phyloP scores from a whole-genome alignment of 2,113 vertebrate species.

The Microcebus griseorufus region DNA sequence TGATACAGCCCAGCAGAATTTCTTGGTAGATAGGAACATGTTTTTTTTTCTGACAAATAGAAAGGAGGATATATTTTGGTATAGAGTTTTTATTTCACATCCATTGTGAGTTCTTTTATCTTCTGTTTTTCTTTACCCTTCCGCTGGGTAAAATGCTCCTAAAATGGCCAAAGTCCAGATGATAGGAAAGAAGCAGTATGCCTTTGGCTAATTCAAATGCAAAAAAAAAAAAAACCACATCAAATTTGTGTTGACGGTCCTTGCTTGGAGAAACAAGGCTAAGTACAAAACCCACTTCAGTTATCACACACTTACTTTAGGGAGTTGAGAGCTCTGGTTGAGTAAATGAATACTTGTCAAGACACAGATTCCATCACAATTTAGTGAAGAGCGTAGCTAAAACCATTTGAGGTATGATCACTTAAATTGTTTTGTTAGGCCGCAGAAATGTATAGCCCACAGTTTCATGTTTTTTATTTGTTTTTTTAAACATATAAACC shows the following conservation, averaged over 20 bases:
- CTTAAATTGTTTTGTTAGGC: slow-evolving; percentile 17
- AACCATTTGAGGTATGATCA: background rate
- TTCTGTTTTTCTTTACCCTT: slow-evolving; percentile 35
- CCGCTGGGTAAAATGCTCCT: background rate
- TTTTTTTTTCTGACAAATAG: slow-evolving; percentile 10
- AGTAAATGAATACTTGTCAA: slow-evolving; percentile 17
- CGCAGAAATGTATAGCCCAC: no score
- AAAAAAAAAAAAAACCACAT: background rate
- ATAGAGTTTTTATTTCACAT: slow-evolving; percentile 34
- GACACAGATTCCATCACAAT: slow-evolving; percentile 21
- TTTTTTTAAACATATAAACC: slow-evolving; percentile 38
- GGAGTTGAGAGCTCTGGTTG: background rate
- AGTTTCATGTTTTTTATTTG: background rate
- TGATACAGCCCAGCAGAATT: background rate
- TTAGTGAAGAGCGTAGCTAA: slow-evolving; percentile 4
- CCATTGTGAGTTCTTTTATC: background rate
- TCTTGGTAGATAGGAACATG: background rate
- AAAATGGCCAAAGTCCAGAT: background rate
- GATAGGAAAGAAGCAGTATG: background rate
- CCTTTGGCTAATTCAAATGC: background rate
- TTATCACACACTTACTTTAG: slow-evolving; percentile 3
- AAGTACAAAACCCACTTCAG: background rate
- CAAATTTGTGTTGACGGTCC: background rate
- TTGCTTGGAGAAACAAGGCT: slow-evolving; percentile 21
- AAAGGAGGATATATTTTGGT: slow-evolving; percentile 34